phyloP scores from a whole-genome alignment of 2,797 vertebrate species.

The Danio albolineatus region DNA sequence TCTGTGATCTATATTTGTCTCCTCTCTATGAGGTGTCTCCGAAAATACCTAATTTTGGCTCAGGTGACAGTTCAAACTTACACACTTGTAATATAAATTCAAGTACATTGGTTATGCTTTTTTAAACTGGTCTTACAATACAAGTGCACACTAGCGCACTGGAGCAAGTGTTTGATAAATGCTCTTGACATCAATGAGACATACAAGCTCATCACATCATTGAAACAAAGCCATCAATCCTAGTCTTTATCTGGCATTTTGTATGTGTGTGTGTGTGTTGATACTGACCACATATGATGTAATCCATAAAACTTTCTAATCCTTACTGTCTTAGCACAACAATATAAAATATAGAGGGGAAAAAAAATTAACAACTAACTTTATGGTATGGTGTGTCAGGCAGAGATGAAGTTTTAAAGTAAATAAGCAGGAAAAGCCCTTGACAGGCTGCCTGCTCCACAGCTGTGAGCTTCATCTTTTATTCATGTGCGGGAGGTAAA shows the following conservation, averaged over 20 bases:
- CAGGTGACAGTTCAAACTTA: too few relatives aligned
- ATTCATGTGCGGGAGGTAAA: slow-evolving; percentile 86
- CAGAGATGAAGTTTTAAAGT: slow-evolving; percentile 54
- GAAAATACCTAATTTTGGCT: too few relatives aligned
- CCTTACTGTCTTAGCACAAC: neutral
- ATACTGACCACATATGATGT: neutral
- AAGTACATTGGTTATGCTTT: too few relatives aligned
- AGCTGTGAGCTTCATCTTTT: slow-evolving; percentile 87
- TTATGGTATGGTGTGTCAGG: slow-evolving; percentile 66
- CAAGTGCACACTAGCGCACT: neutral
- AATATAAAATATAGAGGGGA: neutral
- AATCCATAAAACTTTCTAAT: slow-evolving; percentile 43
- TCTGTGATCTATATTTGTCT: too few relatives aligned
- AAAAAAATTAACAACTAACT: slow-evolving; percentile 18
- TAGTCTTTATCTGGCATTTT: neutral
- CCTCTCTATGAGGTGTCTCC: too few relatives aligned
- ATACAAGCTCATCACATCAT: slow-evolving; percentile 58
- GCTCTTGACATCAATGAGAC: slow-evolving; percentile 62
- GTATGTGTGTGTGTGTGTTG: neutral
- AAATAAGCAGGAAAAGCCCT: slow-evolving; percentile 62
- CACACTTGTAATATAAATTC: too few relatives aligned
- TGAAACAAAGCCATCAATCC: neutral
- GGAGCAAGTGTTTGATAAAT: slow-evolving; percentile 26
- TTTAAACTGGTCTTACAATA: too few relatives aligned
- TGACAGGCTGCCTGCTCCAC: slow-evolving; percentile 80